Percentiles rank a stretch among this genome's conserved stretches.
phyloP scores from a whole-genome alignment of 2,888 invertebrate species.

The Drosophila neotestacea region DNA sequence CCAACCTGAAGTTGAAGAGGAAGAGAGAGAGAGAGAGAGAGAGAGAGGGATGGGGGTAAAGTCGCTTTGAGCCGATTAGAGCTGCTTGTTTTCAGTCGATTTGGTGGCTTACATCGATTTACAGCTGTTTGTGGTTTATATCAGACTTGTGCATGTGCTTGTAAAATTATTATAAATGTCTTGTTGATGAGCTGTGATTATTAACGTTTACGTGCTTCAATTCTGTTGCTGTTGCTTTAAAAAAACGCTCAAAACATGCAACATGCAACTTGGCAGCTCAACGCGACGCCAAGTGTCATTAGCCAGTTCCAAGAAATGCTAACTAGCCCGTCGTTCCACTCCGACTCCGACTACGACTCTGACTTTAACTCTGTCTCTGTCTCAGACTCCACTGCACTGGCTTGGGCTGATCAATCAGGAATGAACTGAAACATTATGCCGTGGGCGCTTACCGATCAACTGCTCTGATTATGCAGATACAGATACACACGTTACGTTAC shows the following conservation, averaged over 20 bases:
- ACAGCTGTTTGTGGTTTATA: slow-evolving; percentile 34
- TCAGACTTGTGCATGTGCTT: slow-evolving; percentile 51
- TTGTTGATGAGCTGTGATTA: slow-evolving; percentile 79
- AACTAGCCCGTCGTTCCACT: slow-evolving; percentile 69
- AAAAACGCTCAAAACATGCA: slow-evolving; percentile 50
- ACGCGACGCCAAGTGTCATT: slow-evolving; percentile 70
- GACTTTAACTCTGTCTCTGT: slow-evolving; percentile 11
- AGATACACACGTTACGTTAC: slow-evolving; percentile 7
- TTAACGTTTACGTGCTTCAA: slow-evolving; percentile 75
- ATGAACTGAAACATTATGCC: slow-evolving; percentile 60
- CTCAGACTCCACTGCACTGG: slow-evolving; percentile 7
- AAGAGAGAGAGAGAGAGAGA: neutral
- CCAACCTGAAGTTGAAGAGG: neutral
- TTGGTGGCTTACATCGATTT: slow-evolving; percentile 55
- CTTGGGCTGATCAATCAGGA: slow-evolving; percentile 66
- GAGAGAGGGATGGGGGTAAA: neutral
- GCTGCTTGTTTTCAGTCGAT: slow-evolving; percentile 60
- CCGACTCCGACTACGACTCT: neutral
- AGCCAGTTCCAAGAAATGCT: slow-evolving; percentile 73
- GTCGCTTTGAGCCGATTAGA: slow-evolving; percentile 38
- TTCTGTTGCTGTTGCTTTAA: slow-evolving; percentile 32
- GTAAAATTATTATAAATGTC: slow-evolving; percentile 80
- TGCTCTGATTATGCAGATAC: slow-evolving; percentile 68
- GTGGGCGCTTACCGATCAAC: slow-evolving; percentile 72
- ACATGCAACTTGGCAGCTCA: slow-evolving; percentile 52